phyloP scores from a whole-genome alignment of 2,888 invertebrate species.

The Diplolepis rosae region DNA sequence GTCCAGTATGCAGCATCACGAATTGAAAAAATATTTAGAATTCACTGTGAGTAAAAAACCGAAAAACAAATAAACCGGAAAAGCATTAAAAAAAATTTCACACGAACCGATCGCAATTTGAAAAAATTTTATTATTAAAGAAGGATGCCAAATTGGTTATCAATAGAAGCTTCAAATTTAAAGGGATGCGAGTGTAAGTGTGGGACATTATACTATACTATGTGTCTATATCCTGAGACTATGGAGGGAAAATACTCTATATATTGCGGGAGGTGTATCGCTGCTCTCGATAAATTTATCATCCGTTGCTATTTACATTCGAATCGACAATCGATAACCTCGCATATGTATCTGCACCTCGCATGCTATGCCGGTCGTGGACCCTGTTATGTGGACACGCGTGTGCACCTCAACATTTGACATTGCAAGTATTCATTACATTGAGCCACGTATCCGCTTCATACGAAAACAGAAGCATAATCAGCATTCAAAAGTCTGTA shows the following conservation, averaged over 20 bases:
- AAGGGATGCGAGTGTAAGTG: neutral
- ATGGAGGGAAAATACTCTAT: neutral
- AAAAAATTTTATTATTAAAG: no score
- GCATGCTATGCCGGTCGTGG: conserved; percentile 13
- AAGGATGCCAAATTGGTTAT: no score
- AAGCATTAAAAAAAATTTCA: no score
- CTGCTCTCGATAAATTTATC: conserved; percentile 17
- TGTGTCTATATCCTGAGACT: neutral
- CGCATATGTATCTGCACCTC: conserved; percentile 2
- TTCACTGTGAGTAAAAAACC: no score
- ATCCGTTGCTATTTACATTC: conserved; percentile 28
- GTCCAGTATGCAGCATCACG: no score
- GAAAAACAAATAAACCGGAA: no score
- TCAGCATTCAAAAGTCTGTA: neutral
- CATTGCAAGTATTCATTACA: neutral
- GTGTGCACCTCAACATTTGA: conserved; percentile 12
- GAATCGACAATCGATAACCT: conserved; percentile 28
- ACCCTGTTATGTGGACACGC: conserved; percentile 5
- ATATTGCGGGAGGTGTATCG: neutral
- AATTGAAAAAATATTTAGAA: no score
- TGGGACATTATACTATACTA: neutral
- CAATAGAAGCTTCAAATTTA: neutral
- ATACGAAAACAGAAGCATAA: neutral
- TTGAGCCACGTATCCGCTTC: neutral
- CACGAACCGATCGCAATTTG: no score